Evolutionary conservation across 2,113 vertebrate species (phyloP).

Genomic region (Dissostichus mawsoni): DNA sequence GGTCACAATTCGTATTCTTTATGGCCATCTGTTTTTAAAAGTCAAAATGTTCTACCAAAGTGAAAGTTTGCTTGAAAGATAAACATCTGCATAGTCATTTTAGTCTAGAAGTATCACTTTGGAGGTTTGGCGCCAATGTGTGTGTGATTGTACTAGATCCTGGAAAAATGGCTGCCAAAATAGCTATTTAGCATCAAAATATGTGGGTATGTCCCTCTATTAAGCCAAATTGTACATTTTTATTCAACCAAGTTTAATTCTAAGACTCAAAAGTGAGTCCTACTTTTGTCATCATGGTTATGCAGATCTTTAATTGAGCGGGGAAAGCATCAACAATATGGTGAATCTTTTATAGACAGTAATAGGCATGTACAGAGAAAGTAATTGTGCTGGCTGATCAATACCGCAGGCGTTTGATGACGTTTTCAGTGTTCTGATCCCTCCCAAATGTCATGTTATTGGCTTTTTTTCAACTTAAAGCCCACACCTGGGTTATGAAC

Average conservation of each 20-base stretch:
- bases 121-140: neutral
- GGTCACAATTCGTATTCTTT: conserved; percentile 2
- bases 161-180: conserved; percentile 3
- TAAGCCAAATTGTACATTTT: neutral
- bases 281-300: conserved; percentile 25
- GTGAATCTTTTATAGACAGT: conserved; percentile 35
- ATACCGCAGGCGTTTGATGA: conserved; percentile 14
- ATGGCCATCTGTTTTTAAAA: conserved; percentile 46
- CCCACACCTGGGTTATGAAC: conserved; percentile 53
- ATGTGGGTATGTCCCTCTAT: neutral
- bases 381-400: conserved; percentile 20
- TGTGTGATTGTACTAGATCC: neutral
- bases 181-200: neutral
- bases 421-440: conserved; percentile 31
- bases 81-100: conserved; percentile 58
- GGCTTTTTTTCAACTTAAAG: conserved; percentile 40
- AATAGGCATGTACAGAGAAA: conserved; percentile 49
- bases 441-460: conserved; percentile 42
- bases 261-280: neutral
- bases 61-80: conserved; percentile 29
- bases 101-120: conserved; percentile 32
- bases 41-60: conserved; percentile 35
- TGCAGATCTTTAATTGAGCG: conserved; percentile 49
- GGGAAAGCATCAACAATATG: conserved; percentile 32
- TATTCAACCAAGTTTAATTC: neutral